Evolutionary conservation across 2,888 invertebrate genomes (phyloP).

Genomic region (Cosmia trapezina): DNA sequence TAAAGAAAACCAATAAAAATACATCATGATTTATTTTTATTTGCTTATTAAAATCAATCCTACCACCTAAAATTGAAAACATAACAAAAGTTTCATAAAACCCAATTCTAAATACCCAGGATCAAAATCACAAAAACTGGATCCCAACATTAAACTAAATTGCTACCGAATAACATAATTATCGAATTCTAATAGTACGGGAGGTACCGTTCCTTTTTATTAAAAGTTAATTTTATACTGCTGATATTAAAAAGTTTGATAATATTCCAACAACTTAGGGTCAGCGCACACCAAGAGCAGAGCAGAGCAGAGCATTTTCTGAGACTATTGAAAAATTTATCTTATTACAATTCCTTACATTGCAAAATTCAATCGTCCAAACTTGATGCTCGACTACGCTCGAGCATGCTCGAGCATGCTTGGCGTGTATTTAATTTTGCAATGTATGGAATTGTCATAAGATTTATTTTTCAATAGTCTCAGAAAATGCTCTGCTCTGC

Average conservation of each 20-base stretch:
- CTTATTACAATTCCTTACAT: too few relatives aligned
- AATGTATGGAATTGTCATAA: too few relatives aligned
- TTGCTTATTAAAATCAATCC: slow-evolving; percentile 26
- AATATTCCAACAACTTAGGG: neutral
- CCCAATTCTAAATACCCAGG: slow-evolving; percentile 26
- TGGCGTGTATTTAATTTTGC: too few relatives aligned
- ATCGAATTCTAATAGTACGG: slow-evolving; percentile 9
- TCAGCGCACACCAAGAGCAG: too few relatives aligned
- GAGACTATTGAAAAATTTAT: too few relatives aligned
- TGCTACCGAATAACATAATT: slow-evolving; percentile 17
- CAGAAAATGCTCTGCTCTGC: too few relatives aligned
- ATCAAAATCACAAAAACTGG: slow-evolving; percentile 16
- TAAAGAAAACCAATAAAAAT: slow-evolving; percentile 13
- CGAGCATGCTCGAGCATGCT: too few relatives aligned
- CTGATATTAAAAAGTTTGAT: neutral
- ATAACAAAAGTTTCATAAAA: slow-evolving; percentile 40
- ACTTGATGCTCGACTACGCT: too few relatives aligned
- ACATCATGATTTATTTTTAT: slow-evolving; percentile 1
- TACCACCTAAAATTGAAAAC: slow-evolving; percentile 28
- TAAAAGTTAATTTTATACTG: neutral
- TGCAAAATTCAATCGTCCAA: too few relatives aligned
- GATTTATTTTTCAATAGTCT: too few relatives aligned
- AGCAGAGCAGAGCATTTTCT: too few relatives aligned
- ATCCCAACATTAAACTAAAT: slow-evolving; percentile 26
- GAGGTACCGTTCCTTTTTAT: neutral